A percentile compares a stretch with the other conserved stretches of the same genome.
phyloP scores from a whole-genome alignment of 2,888 invertebrate genomes.

The Dryomyza anilis region DNA sequence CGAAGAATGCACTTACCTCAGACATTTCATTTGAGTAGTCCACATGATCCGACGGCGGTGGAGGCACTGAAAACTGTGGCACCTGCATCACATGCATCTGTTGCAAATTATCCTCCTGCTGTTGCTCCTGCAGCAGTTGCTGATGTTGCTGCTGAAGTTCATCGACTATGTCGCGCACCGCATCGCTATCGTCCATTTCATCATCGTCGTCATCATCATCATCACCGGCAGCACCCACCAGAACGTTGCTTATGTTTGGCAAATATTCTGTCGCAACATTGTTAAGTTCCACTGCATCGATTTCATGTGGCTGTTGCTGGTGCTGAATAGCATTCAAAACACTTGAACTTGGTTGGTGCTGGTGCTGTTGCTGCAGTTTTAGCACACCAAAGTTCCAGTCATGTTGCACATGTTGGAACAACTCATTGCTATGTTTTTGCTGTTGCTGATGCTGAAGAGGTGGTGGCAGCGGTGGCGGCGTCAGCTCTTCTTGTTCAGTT shows the following conservation, averaged over 20 bases:
- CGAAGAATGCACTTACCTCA: slow-evolving; percentile 39
- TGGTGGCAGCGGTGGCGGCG: slow-evolving; percentile 27
- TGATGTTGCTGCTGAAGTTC: slow-evolving; percentile 51
- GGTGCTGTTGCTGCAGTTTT: slow-evolving; percentile 41
- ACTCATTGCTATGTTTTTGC: slow-evolving; percentile 39
- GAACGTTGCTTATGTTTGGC: no score
- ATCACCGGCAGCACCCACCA: slow-evolving; percentile 27
- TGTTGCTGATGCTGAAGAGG: slow-evolving; percentile 17
- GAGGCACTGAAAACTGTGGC: slow-evolving; percentile 33
- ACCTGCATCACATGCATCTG: slow-evolving; percentile 38
- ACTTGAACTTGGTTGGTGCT: no score
- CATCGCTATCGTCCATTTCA: slow-evolving; percentile 40
- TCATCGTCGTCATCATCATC: slow-evolving; percentile 41
- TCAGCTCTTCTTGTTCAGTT: slow-evolving; percentile 24
- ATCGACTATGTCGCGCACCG: slow-evolving; percentile 53
- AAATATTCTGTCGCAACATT: no score
- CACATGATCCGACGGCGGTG: slow-evolving; percentile 37
- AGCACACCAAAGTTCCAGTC: slow-evolving; percentile 60
- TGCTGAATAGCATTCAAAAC: background rate
- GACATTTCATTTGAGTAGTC: slow-evolving; percentile 47
- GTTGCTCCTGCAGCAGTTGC: slow-evolving; percentile 40
- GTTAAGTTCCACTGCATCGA: slow-evolving; percentile 26
- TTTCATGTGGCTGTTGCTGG: slow-evolving; percentile 19
- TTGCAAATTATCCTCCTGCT: slow-evolving; percentile 30
- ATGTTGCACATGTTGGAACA: slow-evolving; percentile 59